Evolutionary conservation across 2,797 vertebrate species (phyloP).

Genomic region (Adrianichthys oophorus): DNA sequence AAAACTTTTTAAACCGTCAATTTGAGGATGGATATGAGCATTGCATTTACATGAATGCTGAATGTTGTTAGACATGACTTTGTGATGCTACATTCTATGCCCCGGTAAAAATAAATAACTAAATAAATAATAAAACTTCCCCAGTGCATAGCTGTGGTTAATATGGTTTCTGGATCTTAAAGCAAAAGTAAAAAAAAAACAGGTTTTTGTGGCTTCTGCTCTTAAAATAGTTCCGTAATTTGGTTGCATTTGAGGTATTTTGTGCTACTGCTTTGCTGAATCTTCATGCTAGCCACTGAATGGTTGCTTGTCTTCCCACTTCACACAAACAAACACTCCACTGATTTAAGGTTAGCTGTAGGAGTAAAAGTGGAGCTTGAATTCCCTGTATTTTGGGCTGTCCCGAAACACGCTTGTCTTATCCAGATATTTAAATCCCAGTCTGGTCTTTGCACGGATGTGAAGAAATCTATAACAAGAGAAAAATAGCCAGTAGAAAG

Average conservation of each 20-base stretch:
- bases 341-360: constrained; percentile 68
- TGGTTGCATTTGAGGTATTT: constrained; percentile 52
- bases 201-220: constrained; percentile 37
- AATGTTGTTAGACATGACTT: too few relatives aligned
- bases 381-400: constrained; percentile 39
- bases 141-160: constrained; percentile 56
- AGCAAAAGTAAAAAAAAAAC: constrained; percentile 41
- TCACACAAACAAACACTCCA: constrained; percentile 55
- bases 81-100: too few relatives aligned
- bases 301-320: constrained; percentile 52
- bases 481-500: constrained; percentile 14
- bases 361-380: constrained; percentile 56
- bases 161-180: constrained; percentile 42
- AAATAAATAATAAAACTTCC: constrained; percentile 10
- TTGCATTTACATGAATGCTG: too few relatives aligned
- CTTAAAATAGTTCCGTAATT: constrained; percentile 54
- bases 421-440: constrained; percentile 35
- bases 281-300: constrained; percentile 35
- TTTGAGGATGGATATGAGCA: too few relatives aligned
- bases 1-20: too few relatives aligned
- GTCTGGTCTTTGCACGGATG: constrained; percentile 43
- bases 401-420: constrained; percentile 36
- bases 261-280: constrained; percentile 30
- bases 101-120: too few relatives aligned
- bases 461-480: constrained; percentile 37